Percentiles rank a stretch among this genome's conserved stretches.
Evolutionary conservation across 2,113 vertebrate species (phyloP).

Genomic region (Pelmatolapia mariae): DNA sequence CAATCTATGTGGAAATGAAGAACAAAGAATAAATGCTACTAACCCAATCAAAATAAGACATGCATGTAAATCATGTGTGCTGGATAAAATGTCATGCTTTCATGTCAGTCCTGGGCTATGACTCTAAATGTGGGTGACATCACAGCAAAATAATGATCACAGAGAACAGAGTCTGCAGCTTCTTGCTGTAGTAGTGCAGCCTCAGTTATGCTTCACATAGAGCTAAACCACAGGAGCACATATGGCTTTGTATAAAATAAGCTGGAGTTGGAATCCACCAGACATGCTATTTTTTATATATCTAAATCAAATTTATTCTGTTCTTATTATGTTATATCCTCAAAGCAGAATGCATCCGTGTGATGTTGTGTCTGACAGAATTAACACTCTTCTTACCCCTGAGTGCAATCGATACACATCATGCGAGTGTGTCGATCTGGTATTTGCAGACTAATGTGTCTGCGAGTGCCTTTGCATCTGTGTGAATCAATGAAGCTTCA

Average conservation of each 20-base stretch:
- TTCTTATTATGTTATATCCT: not conserved
- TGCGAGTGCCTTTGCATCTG: conserved; percentile 5
- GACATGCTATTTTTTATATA: not conserved
- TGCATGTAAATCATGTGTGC: not conserved
- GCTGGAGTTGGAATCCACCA: not conserved
- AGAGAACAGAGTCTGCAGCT: not conserved
- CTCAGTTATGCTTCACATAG: not conserved
- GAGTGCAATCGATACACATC: conserved; percentile 23
- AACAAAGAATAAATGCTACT: not conserved
- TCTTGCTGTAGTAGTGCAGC: not conserved
- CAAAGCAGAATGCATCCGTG: not conserved
- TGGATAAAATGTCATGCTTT: not conserved
- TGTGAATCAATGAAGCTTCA: conserved; percentile 20
- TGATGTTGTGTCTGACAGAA: not conserved
- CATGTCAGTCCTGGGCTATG: not conserved
- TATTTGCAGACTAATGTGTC: conserved; percentile 15
- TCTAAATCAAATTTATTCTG: rapidly evolving
- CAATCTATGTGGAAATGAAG: not conserved
- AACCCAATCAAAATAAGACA: not conserved
- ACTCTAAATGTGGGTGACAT: not conserved
- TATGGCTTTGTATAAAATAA: not conserved
- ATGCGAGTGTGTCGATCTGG: conserved; percentile 23
- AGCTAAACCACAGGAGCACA: not conserved
- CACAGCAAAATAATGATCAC: not conserved
- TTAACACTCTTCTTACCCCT: conserved; percentile 26